A percentile compares a stretch with the other conserved stretches of the same genome.
These are phyloP conservation scores for Cotesia typhae DNA, from an alignment of 1,140 invertebrate species.

Conservation along the genomic window DNA sequence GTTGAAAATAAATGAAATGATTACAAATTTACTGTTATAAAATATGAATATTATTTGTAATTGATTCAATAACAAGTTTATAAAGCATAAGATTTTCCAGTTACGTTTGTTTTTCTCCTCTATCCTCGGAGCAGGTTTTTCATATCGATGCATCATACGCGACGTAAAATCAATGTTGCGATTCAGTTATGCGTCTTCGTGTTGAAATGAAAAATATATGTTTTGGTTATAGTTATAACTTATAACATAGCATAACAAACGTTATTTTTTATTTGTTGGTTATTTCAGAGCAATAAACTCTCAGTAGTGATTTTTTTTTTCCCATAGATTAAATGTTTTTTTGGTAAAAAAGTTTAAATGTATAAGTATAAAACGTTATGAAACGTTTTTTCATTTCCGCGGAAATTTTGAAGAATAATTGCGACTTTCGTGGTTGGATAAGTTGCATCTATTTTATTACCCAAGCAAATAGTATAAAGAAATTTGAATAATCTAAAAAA, in stretches of 20 bases:
- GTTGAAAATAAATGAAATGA: too few relatives aligned
- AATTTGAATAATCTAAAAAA: too few relatives aligned
- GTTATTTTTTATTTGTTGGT: slow-evolving; percentile 4
- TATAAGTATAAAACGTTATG: neutral
- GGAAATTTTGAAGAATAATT: too few relatives aligned
- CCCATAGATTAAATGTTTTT: neutral
- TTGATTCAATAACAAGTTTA: neutral
- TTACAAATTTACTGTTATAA: neutral
- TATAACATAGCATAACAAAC: neutral
- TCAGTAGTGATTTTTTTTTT: neutral
- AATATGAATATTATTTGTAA: neutral
- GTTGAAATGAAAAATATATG: slow-evolving; percentile 26
- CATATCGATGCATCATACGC: slow-evolving; percentile 15
- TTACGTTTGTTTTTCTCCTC: neutral
- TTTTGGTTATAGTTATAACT: slow-evolving; percentile 3
- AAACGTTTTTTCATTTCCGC: too few relatives aligned
- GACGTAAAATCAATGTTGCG: slow-evolving; percentile 23
- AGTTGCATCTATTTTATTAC: too few relatives aligned
- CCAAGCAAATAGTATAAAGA: too few relatives aligned
- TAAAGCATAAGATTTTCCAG: slow-evolving; percentile 11
- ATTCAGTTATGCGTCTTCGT: slow-evolving; percentile 1
- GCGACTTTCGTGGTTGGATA: too few relatives aligned
- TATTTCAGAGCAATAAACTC: slow-evolving; percentile 10
- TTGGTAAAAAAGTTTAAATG: neutral
- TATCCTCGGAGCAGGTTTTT: slow-evolving; percentile 6